Conservation (phyloP, 2,888 invertebrate genomes). For the Drosophila seclusa region DNA sequence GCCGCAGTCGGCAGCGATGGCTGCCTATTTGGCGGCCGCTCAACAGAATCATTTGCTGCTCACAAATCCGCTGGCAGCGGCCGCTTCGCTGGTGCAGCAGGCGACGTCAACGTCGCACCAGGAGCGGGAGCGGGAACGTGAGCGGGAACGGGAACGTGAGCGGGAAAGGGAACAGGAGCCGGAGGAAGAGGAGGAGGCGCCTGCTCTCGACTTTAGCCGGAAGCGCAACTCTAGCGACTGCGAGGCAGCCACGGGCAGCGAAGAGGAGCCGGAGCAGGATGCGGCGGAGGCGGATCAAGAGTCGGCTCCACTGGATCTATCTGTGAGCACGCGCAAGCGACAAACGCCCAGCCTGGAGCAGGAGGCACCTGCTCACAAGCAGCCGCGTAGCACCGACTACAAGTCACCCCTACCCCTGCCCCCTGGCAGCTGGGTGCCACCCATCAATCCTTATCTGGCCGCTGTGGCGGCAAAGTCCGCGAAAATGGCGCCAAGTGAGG, state of each 20-base stretch:
- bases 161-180: slow-evolving; percentile 85
- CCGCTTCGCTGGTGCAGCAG: slow-evolving; percentile 87
- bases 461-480: slow-evolving; percentile 88
- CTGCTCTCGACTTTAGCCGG: slow-evolving; percentile 92
- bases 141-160: slow-evolving; percentile 72
- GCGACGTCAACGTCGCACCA: slow-evolving; percentile 75
- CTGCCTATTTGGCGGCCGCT: slow-evolving; percentile 91
- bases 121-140: slow-evolving; percentile 49
- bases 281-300: slow-evolving; percentile 37
- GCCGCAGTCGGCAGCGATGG: slow-evolving; percentile 93
- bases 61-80: slow-evolving; percentile 90
- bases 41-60: slow-evolving; percentile 91
- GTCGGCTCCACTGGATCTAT: slow-evolving; percentile 89
- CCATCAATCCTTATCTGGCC: slow-evolving; percentile 92
- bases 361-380: slow-evolving; percentile 88
- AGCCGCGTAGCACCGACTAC: slow-evolving; percentile 88
- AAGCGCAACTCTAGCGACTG: slow-evolving; percentile 86
- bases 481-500: slow-evolving; percentile 92
- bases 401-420: slow-evolving; percentile 86
- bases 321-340: slow-evolving; percentile 91
- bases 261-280: slow-evolving; percentile 47
- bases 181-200: slow-evolving; percentile 85
- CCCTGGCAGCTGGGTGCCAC: slow-evolving; percentile 91
- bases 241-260: slow-evolving; percentile 70
- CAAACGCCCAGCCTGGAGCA: slow-evolving; percentile 89